These are phyloP conservation scores for Neoarius graeffei DNA, from an alignment of 2,113 vertebrate species.

Conservation along the genomic window DNA sequence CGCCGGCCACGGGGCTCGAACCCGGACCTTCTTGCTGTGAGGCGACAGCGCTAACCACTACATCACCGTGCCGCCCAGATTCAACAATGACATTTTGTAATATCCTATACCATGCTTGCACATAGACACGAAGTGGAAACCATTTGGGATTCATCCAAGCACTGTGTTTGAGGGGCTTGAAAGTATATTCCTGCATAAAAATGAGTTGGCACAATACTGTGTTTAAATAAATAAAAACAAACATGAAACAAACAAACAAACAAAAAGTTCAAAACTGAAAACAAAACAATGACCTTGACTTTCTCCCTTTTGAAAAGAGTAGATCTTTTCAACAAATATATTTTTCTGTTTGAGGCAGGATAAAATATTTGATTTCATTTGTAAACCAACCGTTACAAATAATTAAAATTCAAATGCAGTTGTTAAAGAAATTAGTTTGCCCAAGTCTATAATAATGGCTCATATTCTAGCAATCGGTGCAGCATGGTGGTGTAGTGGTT, in stretches of 20 bases:
- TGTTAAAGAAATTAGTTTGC: neutral
- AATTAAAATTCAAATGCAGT: neutral
- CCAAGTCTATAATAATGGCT: neutral
- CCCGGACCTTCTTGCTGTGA: no score
- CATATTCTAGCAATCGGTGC: no score
- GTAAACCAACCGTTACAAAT: neutral
- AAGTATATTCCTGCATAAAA: neutral
- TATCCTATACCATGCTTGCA: neutral
- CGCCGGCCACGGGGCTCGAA: no score
- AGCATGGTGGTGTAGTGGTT: no score
- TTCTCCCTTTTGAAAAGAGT: neutral
- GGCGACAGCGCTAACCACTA: no score
- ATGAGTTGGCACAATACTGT: no score
- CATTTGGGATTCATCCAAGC: neutral
- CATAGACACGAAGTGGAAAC: neutral
- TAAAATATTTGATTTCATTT: neutral
- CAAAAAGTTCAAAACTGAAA: neutral
- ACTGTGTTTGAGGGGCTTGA: neutral
- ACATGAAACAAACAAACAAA: neutral
- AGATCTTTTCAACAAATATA: no score
- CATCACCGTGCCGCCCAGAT: no score
- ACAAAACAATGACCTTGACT: neutral
- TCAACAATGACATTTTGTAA: neutral
- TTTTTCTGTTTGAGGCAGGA: no score
- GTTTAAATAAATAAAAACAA: neutral